These are phyloP conservation scores for Perca flavescens DNA, from an alignment of 2,113 vertebrate species.

Conservation along the genomic window DNA sequence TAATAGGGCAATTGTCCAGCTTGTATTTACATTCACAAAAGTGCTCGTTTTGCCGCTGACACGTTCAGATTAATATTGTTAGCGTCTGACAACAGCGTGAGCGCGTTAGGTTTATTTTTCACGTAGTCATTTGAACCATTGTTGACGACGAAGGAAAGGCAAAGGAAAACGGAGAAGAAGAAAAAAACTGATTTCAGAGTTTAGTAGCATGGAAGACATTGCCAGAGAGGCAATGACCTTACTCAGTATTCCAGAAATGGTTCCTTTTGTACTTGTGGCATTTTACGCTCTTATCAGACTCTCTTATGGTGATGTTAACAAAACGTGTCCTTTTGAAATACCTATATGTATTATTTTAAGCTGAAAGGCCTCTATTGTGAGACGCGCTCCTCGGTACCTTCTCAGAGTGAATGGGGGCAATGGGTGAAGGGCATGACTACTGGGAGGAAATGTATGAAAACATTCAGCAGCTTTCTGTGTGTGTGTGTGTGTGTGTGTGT, in stretches of 20 bases:
- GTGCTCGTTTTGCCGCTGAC: no score
- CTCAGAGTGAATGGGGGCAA: constrained; percentile 19
- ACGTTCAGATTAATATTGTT: no score
- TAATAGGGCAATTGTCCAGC: no score
- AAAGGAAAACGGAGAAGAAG: no score
- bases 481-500: constrained; percentile 38
- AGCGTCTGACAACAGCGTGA: no score
- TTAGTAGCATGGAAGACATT: background rate
- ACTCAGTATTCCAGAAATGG: constrained; percentile 29
- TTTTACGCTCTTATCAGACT: constrained; percentile 46
- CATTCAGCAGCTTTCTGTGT: constrained; percentile 34
- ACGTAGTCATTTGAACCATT: background rate
- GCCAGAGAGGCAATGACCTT: constrained; percentile 19
- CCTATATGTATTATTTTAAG: constrained; percentile 41
- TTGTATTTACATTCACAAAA: no score
- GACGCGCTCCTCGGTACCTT: constrained; percentile 2
- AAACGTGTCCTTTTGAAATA: constrained; percentile 59
- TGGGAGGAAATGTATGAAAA: constrained; percentile 62
- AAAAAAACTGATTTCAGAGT: background rate
- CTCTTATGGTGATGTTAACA: constrained; percentile 43
- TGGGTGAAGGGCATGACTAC: constrained; percentile 74
- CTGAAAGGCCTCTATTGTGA: constrained; percentile 58
- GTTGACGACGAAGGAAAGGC: background rate
- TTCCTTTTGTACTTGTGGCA: constrained; percentile 51
- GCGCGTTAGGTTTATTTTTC: no score